Evolutionary conservation across 92 coral and sea anemone genomes (phyloP), one percentile per base, ranked within the genome.

Genomic region (Paramuricea clavata): DNA sequence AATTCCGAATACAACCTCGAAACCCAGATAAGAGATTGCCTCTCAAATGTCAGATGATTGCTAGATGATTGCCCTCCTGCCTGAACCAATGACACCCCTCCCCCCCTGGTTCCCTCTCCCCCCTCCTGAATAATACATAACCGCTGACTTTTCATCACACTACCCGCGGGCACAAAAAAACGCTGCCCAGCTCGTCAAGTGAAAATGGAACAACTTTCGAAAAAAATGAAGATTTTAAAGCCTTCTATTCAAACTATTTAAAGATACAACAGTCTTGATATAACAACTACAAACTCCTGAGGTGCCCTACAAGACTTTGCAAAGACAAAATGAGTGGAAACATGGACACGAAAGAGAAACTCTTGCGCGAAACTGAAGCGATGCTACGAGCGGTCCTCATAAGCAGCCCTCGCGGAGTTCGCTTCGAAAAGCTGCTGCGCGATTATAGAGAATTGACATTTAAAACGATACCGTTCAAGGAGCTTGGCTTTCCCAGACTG

Each of bases 351-450:
- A 79, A 59, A 19, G 93, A 87, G 87, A 94, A 93, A 74, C 65
- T 91, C 0, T 59, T 79, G 74, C 85, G 85, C 80, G 95, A 97
- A 86, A 97, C 99, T 3, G 97, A 90, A 54, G 92, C 95, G 4
- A 88, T 93, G 95, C 85, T 97, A 30, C 81, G 99, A 54, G 94
- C 99, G 11, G 99, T 97, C 22, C 91, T 97, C 26, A 85, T 97
- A n/a, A 97, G 98, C 93, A 92, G 98, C 71, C 94, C 98, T 56
- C 89, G 94, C 41, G 99, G 98, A 19, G 91, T 97, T 4, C 91
- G 93, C 3, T 89, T 97, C 22, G 87, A 93, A 12, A 72, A 91
- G 15, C 88, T 97, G 12, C 92, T 91, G 91, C 87, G 67, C 61
- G 98, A 97, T 47, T 97, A 94, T 82, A 74, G 68, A 33, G 87